These are phyloP conservation scores for Drosophila ficusphila DNA, from an alignment of 1,140 invertebrate species.

Conservation along the genomic window DNA sequence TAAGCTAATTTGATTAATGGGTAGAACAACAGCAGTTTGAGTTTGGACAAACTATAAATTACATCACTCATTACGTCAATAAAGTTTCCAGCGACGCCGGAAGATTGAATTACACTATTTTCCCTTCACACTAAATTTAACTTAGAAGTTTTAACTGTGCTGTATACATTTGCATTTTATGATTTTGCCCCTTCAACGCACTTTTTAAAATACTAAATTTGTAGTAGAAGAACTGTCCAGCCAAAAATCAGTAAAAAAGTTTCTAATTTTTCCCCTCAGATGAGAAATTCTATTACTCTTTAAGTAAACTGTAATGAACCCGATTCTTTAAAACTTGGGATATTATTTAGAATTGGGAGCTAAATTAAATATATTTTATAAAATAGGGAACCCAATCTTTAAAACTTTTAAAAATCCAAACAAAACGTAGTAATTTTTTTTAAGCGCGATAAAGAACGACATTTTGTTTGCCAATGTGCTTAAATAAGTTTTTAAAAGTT, in stretches of 20 bases:
- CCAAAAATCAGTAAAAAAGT: conserved; percentile 23
- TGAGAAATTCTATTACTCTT: too few species aligned
- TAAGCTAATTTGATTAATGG: conserved; percentile 55
- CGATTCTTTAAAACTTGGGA: too few species aligned
- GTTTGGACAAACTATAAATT: conserved; percentile 12
- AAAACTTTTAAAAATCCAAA: too few species aligned
- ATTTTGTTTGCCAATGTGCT: too few species aligned
- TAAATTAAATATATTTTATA: too few species aligned
- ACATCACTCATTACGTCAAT: conserved; percentile 18
- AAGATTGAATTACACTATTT: conserved; percentile 9
- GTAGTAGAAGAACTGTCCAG: conserved; percentile 6
- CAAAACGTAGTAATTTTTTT: too few species aligned
- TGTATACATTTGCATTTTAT: conserved; percentile 10
- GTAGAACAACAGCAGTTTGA: background rate
- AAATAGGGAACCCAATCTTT: too few species aligned
- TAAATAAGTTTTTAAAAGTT: too few species aligned
- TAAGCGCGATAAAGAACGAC: too few species aligned
- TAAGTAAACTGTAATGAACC: too few species aligned
- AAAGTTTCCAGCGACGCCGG: background rate
- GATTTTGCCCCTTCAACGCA: conserved; percentile 2
- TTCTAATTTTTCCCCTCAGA: conserved; percentile 9
- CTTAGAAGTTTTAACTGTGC: conserved; percentile 11
- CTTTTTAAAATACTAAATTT: background rate
- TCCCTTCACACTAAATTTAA: conserved; percentile 1
- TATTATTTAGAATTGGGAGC: too few species aligned